Conservation (phyloP, 2,113 vertebrate genomes). For the Tapirus terrestris region DNA sequence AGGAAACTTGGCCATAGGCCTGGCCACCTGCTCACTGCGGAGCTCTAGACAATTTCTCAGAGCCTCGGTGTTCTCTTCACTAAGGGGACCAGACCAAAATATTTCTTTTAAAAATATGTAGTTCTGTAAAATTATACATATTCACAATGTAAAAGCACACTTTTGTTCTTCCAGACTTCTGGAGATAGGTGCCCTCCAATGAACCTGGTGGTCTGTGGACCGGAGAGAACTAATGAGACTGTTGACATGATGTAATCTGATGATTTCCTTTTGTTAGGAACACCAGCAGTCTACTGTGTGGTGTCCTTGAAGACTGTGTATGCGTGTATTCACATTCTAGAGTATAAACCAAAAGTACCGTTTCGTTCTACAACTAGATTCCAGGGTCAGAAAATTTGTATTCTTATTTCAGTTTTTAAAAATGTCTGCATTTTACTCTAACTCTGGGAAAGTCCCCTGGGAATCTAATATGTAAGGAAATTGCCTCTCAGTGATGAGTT, state of each 20-base stretch:
- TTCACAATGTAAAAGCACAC: neutral
- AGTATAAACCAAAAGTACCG: neutral
- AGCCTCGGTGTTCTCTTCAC: neutral
- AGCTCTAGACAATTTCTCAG: neutral
- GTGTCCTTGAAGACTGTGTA: neutral
- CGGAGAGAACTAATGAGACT: neutral
- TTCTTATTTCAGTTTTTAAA: neutral
- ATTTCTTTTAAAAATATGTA: neutral
- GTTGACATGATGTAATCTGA: neutral
- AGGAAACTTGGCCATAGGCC: neutral
- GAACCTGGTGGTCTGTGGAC: neutral
- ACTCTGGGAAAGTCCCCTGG: neutral
- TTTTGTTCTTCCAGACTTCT: neutral
- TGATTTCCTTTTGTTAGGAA: neutral
- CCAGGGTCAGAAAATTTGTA: neutral
- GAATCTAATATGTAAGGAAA: neutral
- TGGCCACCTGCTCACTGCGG: neutral
- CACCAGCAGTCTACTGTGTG: neutral
- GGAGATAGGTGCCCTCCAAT: neutral
- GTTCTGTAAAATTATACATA: neutral
- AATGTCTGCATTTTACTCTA: neutral
- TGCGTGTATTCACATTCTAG: neutral
- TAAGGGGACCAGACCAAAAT: neutral
- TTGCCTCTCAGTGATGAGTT: neutral
- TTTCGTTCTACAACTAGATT: neutral